Evolutionary conservation across 2,113 vertebrate species (phyloP), one percentile per base, ranked within the genome.

Genomic region (Cephalopholis sonnerati): DNA sequence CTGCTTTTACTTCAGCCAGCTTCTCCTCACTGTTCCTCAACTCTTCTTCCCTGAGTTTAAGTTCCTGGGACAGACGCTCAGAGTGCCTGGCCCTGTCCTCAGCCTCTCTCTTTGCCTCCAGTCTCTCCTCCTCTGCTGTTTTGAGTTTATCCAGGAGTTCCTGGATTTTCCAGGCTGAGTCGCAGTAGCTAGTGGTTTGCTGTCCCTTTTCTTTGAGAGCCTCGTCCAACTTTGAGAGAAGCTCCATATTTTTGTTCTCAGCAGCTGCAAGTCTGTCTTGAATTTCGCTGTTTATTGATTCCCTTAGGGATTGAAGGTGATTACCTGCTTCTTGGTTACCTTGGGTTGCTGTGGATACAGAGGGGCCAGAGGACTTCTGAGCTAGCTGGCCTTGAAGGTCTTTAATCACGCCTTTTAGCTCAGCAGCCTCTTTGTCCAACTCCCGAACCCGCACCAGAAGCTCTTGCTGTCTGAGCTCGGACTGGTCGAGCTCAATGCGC

Each of bases 401-500:
- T n/a, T 91, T 87, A 27, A 97, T 87, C 54, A 96, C 81, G 57
- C 69, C 70, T 36, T 82, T 91, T 25, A 98, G 93, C 50, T 87
- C 91, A 0, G 36, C 46, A 7, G 94, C 95, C 85, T 97, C 97
- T 71, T 96, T 89, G 0, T 78, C 82, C 1, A 95, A 73, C 80
- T 82, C 64, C 0, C 87, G 46, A 70, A 97, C 93, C 77, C 81
- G 87, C 83, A 94, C 80, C 61, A 96, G 90, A 94, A 96, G 96
- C 78, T 96, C 93, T 65, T 94, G 96, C 88, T 97, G 96, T 76
- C 86, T 96, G 77, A 98, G 87, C 80, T 99, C 97, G 9, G 97
- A 95, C 64, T 96, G 97, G 89, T 99, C 97, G 10, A 98, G 97
- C 76, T 98, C 96, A 39, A 97, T 82, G 62, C 95, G 96, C 89